Percentiles rank a stretch among this genome's conserved stretches.
Conservation (phyloP, 2,888 invertebrate species). For the Anthophora plumipes region DNA sequence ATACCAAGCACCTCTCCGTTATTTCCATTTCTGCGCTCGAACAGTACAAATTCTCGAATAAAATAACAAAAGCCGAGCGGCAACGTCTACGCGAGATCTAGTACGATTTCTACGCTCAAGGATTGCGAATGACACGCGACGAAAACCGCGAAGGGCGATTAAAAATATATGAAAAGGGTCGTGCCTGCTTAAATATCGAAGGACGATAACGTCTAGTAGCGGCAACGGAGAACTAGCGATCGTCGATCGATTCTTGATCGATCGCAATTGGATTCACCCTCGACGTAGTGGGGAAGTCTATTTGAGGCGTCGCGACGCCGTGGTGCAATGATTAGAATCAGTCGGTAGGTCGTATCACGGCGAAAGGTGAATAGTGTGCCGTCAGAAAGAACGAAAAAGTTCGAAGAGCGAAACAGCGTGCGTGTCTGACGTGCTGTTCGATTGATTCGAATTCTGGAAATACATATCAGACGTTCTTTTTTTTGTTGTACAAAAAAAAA, state of each 20-base stretch:
- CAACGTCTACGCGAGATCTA: too few relatives aligned
- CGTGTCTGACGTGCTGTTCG: constrained; percentile 22
- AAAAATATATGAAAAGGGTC: constrained; percentile 16
- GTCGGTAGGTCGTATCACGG: constrained; percentile 77
- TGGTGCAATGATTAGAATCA: constrained; percentile 77
- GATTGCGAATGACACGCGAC: background rate
- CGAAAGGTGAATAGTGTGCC: constrained; percentile 73
- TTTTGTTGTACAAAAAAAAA: too few relatives aligned
- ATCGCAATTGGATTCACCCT: constrained; percentile 74
- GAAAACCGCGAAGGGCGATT: constrained; percentile 17
- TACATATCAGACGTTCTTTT: too few relatives aligned
- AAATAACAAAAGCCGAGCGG: too few relatives aligned
- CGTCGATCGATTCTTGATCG: constrained; percentile 76
- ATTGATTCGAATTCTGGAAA: too few relatives aligned
- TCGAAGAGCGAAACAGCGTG: constrained; percentile 9
- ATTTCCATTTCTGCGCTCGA: background rate
- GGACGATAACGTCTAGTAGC: background rate
- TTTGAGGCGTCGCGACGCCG: constrained; percentile 80
- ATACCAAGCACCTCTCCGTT: background rate
- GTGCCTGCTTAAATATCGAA: too few relatives aligned
- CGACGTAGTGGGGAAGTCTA: constrained; percentile 81
- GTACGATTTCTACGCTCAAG: background rate
- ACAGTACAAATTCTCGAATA: too few relatives aligned
- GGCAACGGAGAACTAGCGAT: background rate
- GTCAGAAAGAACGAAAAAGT: constrained; percentile 49